These are phyloP conservation scores for Coilia nasus DNA, from an alignment of 2,797 vertebrate genomes.

Conservation along the genomic window DNA sequence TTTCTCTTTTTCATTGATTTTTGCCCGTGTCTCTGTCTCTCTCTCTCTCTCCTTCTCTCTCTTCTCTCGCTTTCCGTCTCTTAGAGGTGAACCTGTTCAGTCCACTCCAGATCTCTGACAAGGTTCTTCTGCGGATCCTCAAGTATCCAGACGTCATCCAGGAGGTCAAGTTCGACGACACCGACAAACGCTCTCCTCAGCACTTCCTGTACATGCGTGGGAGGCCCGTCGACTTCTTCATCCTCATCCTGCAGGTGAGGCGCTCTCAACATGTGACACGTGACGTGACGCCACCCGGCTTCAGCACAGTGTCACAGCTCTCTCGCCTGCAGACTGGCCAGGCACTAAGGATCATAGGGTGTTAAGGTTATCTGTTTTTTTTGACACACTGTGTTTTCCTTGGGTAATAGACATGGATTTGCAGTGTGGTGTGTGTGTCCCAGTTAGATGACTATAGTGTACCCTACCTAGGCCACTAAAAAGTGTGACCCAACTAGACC, in stretches of 20 bases:
- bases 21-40: background rate
- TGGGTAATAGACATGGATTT: too few relatives aligned
- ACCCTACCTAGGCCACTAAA: too few relatives aligned
- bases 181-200: slow-evolving; percentile 74
- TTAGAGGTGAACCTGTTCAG: slow-evolving; percentile 89
- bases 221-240: slow-evolving; percentile 87
- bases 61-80: background rate
- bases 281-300: background rate
- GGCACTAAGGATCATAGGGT: too few relatives aligned
- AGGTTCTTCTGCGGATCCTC: slow-evolving; percentile 89
- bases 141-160: slow-evolving; percentile 92
- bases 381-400: too few relatives aligned
- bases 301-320: background rate
- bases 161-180: slow-evolving; percentile 88
- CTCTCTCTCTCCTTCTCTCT: background rate
- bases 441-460: too few relatives aligned
- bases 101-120: slow-evolving; percentile 85
- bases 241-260: slow-evolving; percentile 90
- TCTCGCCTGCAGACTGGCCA: background rate
- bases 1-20: too few relatives aligned
- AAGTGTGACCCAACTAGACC: too few relatives aligned
- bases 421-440: too few relatives aligned
- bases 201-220: slow-evolving; percentile 90
- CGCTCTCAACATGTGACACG: background rate
- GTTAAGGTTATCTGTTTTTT: too few relatives aligned